Conservation (phyloP, 2,113 vertebrate species). For the Phyllostomus discolor region DNA sequence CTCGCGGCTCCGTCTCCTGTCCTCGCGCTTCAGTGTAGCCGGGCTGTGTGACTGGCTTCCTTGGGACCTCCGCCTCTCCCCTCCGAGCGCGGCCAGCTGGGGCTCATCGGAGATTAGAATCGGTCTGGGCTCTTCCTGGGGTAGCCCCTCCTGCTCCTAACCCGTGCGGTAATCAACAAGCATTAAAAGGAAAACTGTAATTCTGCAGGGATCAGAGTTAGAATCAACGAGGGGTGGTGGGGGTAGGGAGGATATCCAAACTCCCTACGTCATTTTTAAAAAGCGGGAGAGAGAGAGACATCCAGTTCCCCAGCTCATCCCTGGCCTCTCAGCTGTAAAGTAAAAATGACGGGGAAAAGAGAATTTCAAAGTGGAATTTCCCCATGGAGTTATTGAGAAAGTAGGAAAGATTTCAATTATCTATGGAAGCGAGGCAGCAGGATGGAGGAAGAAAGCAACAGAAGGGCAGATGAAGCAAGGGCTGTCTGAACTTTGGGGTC, state of each 20-base stretch:
- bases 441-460: background rate
- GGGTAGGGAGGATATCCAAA: constrained; percentile 34
- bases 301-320: background rate
- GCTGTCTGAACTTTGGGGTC: background rate
- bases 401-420: constrained; percentile 43
- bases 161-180: background rate
- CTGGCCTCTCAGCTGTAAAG: background rate
- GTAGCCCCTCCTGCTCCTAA: background rate
- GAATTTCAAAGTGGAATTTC: constrained; percentile 57
- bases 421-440: background rate
- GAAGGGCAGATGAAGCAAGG: background rate
- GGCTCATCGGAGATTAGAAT: background rate
- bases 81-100: background rate
- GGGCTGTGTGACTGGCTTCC: background rate
- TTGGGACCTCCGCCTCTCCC: background rate
- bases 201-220: constrained; percentile 33
- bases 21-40: background rate
- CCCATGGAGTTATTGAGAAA: constrained; percentile 43
- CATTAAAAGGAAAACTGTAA: background rate
- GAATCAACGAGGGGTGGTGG: background rate
- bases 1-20: background rate
- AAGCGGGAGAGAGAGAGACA: background rate
- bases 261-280: constrained; percentile 51
- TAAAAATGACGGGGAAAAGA: constrained; percentile 2
- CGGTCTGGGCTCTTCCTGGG: background rate